Evolutionary conservation across 2,113 vertebrate genomes (phyloP).

Genomic region (Caloenas nicobarica): DNA sequence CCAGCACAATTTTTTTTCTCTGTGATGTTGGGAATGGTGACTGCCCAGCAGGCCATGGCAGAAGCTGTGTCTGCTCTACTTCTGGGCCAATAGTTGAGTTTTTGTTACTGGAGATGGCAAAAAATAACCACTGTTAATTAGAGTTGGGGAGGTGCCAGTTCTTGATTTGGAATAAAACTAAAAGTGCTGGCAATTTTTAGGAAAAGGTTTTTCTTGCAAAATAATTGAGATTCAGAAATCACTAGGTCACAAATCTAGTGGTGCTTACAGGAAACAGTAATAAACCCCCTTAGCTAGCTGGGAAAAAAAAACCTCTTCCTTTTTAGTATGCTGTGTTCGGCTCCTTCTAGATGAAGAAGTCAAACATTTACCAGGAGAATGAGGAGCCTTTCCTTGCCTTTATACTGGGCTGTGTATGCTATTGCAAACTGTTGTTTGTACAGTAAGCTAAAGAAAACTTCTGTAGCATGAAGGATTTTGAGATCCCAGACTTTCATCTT

Average conservation of each 20-base stretch:
- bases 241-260: background rate
- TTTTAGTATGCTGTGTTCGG: background rate
- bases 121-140: slow-evolving; percentile 30
- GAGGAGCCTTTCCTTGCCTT: background rate
- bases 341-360: background rate
- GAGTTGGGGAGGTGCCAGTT: background rate
- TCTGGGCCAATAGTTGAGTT: background rate
- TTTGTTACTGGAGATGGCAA: slow-evolving; percentile 32
- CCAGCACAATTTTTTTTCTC: background rate
- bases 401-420: background rate
- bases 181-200: slow-evolving; percentile 12
- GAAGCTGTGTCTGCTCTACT: background rate
- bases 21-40: background rate
- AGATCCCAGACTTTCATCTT: background rate
- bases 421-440: background rate
- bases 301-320: background rate
- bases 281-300: background rate
- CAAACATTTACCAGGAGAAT: background rate
- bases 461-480: background rate
- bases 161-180: slow-evolving; percentile 23
- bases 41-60: background rate
- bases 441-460: background rate
- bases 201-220: background rate
- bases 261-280: background rate
- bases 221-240: background rate